phyloP scores from a whole-genome alignment of 2,888 invertebrate genomes.

The Campaea margaritaria region DNA sequence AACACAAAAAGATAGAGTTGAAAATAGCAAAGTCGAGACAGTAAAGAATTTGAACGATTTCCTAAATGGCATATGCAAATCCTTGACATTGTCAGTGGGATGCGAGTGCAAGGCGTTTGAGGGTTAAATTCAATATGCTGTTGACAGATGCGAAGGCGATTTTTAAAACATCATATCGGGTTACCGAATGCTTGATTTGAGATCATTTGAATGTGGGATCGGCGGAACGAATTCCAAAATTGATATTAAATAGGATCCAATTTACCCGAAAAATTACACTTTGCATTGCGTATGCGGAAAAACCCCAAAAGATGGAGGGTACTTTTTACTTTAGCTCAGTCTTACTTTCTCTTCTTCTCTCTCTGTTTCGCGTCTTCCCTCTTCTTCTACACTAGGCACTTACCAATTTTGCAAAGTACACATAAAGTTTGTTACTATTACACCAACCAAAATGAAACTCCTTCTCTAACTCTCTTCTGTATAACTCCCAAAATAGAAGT shows the following conservation, averaged over 20 bases:
- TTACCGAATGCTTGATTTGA: conserved; percentile 20
- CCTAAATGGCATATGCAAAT: conserved; percentile 81
- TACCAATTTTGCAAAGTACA: too few species aligned
- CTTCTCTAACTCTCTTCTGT: too few species aligned
- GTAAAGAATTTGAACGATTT: conserved; percentile 62
- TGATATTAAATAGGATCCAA: neutral
- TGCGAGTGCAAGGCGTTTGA: conserved; percentile 56
- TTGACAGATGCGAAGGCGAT: conserved; percentile 77
- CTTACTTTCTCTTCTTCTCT: too few species aligned
- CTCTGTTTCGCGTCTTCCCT: too few species aligned
- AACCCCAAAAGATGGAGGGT: too few species aligned
- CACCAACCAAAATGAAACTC: too few species aligned
- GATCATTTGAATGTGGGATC: neutral
- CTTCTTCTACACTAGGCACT: too few species aligned
- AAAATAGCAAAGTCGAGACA: conserved; percentile 33
- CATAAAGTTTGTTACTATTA: too few species aligned
- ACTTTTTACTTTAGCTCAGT: too few species aligned
- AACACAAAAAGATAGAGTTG: conserved; percentile 27
- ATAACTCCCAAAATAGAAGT: too few species aligned
- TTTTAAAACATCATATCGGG: conserved; percentile 66
- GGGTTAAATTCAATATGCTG: conserved; percentile 74
- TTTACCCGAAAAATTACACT: neutral
- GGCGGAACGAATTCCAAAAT: conserved; percentile 13
- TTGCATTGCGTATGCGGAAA: too few species aligned
- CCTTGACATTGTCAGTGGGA: conserved; percentile 54